Base-by-base conservation (phyloP, 2,113 vertebrate species). In the Sus scrofa region DNA sequence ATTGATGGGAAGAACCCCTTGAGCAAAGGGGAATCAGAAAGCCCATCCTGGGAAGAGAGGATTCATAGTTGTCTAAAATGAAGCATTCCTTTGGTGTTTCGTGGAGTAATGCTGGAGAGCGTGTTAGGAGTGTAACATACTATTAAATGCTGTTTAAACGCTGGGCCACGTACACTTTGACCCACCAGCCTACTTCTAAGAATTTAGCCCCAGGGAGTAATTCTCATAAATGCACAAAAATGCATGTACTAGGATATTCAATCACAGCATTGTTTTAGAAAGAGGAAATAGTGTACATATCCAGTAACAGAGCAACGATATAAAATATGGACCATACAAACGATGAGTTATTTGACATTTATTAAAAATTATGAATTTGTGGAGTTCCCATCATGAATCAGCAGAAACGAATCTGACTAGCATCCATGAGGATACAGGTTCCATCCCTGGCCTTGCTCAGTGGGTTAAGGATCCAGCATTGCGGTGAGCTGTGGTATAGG, bases 361-460 rank as follows among this genome's bases (percentile, higher is more conserved):
- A 52, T 88, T 74, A 13, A 75, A 96, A 89, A 84, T 93, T 63
- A 73, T 60, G 14, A 71, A 27, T 56, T 68, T 73, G 26, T 8
- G 44, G 44, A 44, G 44, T 44, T 4, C 8, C 44, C 8, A 8
- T 8, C 44, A 8, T 44, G 44, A 8, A 4, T 44, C 44, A 44
- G 44, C 44, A 44, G 44, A 44, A 44, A 44, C 44, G 4, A 44
- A 44, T 44, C 44, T 44, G 44, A 44, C 44, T 44, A 44, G 44
- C 8, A 44, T 44, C 44, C 44, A 44, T 44, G 44, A 44, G 44
- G 44, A 44, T 8, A 8, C 44, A 44, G 44, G 44, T 44, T 44
- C 44, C 44, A 44, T 44, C 44, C 44, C 44, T 44, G 44, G 44
- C 44, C 44, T 44, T 44, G 44, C 44, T 44, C 44, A 44, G 44